Conservation (phyloP, 2,797 vertebrate genomes). For the Spatula versicolor region DNA sequence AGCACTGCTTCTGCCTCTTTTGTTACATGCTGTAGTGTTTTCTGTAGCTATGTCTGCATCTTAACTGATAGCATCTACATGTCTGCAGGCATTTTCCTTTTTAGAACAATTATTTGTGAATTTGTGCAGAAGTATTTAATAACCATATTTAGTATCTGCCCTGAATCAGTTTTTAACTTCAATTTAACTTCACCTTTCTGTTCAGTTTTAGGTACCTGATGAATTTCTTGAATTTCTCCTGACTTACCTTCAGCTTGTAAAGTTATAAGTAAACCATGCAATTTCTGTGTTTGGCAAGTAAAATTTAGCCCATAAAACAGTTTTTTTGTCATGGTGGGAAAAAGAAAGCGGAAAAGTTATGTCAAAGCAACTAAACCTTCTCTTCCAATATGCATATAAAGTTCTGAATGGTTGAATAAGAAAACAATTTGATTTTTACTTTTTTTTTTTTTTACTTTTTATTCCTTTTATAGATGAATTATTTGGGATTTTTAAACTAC, state of each 20-base stretch:
- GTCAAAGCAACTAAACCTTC: neutral
- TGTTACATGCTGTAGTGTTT: neutral
- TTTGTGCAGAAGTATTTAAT: neutral
- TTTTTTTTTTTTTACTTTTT: neutral
- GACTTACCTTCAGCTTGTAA: neutral
- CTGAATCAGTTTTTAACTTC: neutral
- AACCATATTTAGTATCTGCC: neutral
- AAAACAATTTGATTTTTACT: neutral
- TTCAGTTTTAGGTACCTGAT: neutral
- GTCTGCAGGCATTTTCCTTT: neutral
- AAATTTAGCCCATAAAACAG: neutral
- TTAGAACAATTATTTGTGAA: neutral
- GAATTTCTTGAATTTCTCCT: neutral
- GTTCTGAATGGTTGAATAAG: neutral
- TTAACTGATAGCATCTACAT: neutral
- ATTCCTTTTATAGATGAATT: neutral
- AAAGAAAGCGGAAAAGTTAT: neutral
- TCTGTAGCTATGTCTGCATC: neutral
- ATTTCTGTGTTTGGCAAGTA: neutral
- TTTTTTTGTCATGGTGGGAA: neutral
- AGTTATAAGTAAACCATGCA: neutral
- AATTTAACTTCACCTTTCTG: neutral
- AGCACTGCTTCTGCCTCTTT: neutral
- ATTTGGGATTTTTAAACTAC: neutral
- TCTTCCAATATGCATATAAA: neutral